Base-by-base conservation (phyloP, 2,888 invertebrate species). In the Crepidodera aurea region DNA sequence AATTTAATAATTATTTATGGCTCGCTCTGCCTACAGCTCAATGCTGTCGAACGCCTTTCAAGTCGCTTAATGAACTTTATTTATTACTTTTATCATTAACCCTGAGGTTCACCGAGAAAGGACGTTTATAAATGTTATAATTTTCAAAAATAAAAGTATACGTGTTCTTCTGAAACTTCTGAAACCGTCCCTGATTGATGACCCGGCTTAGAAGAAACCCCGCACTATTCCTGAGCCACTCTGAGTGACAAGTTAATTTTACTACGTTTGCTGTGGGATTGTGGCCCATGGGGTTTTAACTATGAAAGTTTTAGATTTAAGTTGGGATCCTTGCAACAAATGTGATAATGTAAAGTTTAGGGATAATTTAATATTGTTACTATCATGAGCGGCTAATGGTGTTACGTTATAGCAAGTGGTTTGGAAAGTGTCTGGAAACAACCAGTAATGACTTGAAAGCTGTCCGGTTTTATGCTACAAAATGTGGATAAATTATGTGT, bases 221-320 rank as follows among this genome's bases (percentile, higher is more conserved):
- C 27, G 34, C 18, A 42, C 42, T 8, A 54, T 42, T 42, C 29
- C 54, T 42, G 42, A 42, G 39, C 51, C 34, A 39, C 44, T 62
- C 44, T 53, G 58, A 62, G 54, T 59, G 62, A 62, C 62, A 62
- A 62, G 58, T 62, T 62, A 62, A 62, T 62, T 62, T 54, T 57
- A 57, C 37, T 48, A 39, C 37, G 46, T 56, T 56, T 48, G 56
- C 34, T 32, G 27, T 7, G 32, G 42, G 32, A 54, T 25, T 53
- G 40, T 27, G 53, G 53, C 53, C 53, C 10, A 32, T 65, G 62
- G 46, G 50, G 37, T 53, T 53, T 56, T 32, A 27, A 56, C 61
- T 50, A 42, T 61, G 51, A 40, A 61, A 55, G 34, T 56, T 61
- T 55, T 50, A 50, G 61, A 50, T 42, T 55, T 50, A 61, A 39